phyloP scores from a whole-genome alignment of 2,113 vertebrate genomes.

The Forbesichthys agassizii region DNA sequence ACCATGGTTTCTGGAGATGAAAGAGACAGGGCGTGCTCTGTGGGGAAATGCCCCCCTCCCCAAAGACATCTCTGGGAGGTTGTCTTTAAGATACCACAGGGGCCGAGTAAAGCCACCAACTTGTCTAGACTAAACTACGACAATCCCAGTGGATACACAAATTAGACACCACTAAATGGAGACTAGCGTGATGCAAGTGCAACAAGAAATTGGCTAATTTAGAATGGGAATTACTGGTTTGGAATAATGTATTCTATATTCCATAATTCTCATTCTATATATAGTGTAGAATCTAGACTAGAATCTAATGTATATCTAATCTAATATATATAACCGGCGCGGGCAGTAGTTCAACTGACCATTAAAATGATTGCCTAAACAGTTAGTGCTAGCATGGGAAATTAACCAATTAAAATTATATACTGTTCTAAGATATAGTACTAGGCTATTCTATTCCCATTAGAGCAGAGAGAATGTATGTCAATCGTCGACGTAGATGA shows the following conservation, averaged over 20 bases:
- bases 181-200: slow-evolving; percentile 70
- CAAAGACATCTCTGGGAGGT: slow-evolving; percentile 32
- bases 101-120: slow-evolving; percentile 56
- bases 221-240: slow-evolving; percentile 17
- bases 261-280: no score
- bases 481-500: not conserved
- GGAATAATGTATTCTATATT: slow-evolving; percentile 12
- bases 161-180: slow-evolving; percentile 59
- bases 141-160: slow-evolving; percentile 49
- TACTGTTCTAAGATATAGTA: no score
- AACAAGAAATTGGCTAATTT: slow-evolving; percentile 52
- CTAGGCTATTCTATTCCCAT: no score
- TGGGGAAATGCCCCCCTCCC: slow-evolving; percentile 41
- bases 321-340: no score
- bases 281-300: no score
- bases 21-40: slow-evolving; percentile 37
- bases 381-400: no score
- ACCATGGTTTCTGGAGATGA: slow-evolving; percentile 74
- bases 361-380: no score
- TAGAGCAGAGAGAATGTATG: no score
- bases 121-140: slow-evolving; percentile 68
- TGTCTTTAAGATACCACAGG: slow-evolving; percentile 36
- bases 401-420: no score
- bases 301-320: no score
- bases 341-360: no score